Evolutionary conservation across 1,140 invertebrate genomes (phyloP).

Genomic region (Leptinotarsa texana): DNA sequence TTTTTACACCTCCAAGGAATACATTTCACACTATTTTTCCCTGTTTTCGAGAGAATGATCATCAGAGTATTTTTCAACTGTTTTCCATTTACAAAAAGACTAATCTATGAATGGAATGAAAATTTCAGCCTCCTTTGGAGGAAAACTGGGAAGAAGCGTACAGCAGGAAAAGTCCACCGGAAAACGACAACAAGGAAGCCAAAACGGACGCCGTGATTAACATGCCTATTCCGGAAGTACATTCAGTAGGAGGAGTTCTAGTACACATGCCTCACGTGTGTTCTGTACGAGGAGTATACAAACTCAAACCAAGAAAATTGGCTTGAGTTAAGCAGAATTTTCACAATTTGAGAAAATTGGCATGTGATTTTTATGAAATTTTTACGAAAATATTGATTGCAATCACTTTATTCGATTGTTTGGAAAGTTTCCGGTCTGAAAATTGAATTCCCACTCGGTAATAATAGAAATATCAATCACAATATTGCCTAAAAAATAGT

Average conservation of each 20-base stretch:
- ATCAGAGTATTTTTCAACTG: too few species aligned
- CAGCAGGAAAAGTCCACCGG: conserved; percentile 66
- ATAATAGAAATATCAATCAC: too few species aligned
- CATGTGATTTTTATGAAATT: too few species aligned
- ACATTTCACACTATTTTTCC: too few species aligned
- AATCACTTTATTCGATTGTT: too few species aligned
- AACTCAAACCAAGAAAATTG: conserved; percentile 44
- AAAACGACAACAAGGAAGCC: conserved; percentile 68
- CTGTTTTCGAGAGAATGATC: too few species aligned
- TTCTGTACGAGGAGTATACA: conserved; percentile 59
- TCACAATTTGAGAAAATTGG: not conserved
- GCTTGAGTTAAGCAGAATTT: conserved; percentile 24
- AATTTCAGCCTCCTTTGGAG: conserved; percentile 62
- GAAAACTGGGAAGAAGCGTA: conserved; percentile 64
- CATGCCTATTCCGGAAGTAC: conserved; percentile 68
- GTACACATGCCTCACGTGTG: conserved; percentile 89
- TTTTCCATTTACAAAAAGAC: too few species aligned
- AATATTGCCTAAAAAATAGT: too few species aligned
- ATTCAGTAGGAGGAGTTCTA: conserved; percentile 80
- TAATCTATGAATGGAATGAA: not conserved
- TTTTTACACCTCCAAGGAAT: too few species aligned
- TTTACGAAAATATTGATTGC: too few species aligned
- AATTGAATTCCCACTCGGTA: too few species aligned
- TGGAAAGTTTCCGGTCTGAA: too few species aligned
- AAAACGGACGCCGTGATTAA: conserved; percentile 67